Conservation (phyloP, 2,797 vertebrate species). For the Pipistrellus pipistrellus region DNA sequence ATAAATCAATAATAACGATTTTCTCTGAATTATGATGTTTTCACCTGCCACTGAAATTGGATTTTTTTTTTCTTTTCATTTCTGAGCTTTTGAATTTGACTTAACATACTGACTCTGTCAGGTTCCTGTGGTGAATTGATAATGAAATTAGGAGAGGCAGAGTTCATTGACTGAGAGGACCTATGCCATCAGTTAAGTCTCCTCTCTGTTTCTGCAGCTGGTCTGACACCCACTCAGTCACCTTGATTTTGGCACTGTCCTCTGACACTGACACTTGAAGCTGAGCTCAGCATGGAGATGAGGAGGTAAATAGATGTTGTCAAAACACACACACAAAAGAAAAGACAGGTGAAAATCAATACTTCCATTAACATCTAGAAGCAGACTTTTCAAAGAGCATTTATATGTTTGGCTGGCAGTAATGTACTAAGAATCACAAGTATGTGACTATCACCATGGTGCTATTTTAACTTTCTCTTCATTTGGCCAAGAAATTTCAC, state of each 20-base stretch:
- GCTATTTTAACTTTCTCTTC: background rate
- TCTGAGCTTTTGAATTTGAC: conserved; percentile 75
- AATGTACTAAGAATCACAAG: conserved; percentile 49
- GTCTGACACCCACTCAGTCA: conserved; percentile 55
- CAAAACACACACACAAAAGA: background rate
- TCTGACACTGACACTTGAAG: conserved; percentile 37
- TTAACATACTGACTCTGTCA: conserved; percentile 71
- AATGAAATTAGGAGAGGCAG: conserved; percentile 80
- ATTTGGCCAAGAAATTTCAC: conserved; percentile 45
- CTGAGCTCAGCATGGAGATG: conserved; percentile 47
- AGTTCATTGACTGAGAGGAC: conserved; percentile 67
- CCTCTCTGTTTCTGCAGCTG: conserved; percentile 44
- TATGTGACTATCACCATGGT: background rate
- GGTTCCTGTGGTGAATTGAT: conserved; percentile 67
- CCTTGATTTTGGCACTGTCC: conserved; percentile 61
- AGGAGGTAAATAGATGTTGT: conserved; percentile 44
- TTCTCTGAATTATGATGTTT: conserved; percentile 74
- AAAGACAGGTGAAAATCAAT: conserved; percentile 68
- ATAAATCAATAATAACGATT: conserved; percentile 71
- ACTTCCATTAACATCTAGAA: conserved; percentile 65
- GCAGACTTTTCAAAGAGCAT: conserved; percentile 67
- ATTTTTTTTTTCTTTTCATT: conserved; percentile 19
- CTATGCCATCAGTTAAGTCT: conserved; percentile 64
- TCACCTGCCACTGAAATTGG: conserved; percentile 66
- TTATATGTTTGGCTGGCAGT: conserved; percentile 64